Base-by-base conservation (phyloP, 2,797 vertebrate species). In the Tenualosa thibaudeaui region DNA sequence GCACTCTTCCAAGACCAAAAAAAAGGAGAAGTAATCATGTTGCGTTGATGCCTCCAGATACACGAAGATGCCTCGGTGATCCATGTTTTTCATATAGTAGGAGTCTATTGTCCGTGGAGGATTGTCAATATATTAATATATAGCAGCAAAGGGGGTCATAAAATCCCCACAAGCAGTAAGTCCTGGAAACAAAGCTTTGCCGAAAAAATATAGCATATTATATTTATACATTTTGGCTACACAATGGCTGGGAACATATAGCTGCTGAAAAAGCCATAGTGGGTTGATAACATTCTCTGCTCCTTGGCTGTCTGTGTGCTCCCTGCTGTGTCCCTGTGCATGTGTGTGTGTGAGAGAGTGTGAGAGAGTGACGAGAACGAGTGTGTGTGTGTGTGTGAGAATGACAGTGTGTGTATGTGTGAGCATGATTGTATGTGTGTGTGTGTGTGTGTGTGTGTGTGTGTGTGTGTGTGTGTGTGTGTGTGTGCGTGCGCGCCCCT, bases 71-170 rank as follows among this genome's bases (percentile, higher is more conserved):
- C 86, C 46, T n/a, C 60, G 65, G 82, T 90, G 93, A 93, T 93
- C 84, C 87, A 90, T 91, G 89, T 91, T 93, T 90, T 90, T 92
- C 90, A 93, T 91, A 89, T 89, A 89, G 88, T 91, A 88, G 85
- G 81, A 90, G 83, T 88, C 84, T 68, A 84, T 88, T 88, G 90
- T 91, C 91, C 87, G 62, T 84, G 78, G 84, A 84, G 83, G 86
- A 92, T 91, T 90, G 91, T 91, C 90, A 92, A 88, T 92, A 91
- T 88, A 91, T 91, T 93, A 89, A 91, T 92, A 92, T 90, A 84
- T 84, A 85, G 86, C 88, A 90, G 91, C 86, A 85, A 88, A 83
- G 62, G 81, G 83, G 53, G 53, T 85, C 81, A 85, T 88, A 87
- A 92, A 93, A 90, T 81, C 81, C 89, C 84, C 90, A 85, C 37